Evolutionary conservation across 2,113 vertebrate genomes (phyloP).

Genomic region (Peucedramus taeniatus): DNA sequence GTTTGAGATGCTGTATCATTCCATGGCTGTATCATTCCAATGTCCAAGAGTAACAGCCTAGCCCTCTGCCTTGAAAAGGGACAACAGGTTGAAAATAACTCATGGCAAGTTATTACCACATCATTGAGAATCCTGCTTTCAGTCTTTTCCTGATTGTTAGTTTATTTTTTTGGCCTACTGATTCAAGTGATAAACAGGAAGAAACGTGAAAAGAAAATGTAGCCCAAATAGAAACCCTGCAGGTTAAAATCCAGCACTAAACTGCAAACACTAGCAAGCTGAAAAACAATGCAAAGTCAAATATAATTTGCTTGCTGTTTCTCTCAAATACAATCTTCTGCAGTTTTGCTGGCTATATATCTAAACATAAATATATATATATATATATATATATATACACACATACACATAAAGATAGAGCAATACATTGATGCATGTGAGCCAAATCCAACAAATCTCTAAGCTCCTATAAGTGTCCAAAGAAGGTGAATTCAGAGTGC

Average conservation of each 20-base stretch:
- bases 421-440: neutral
- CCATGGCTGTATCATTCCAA: neutral
- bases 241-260: neutral
- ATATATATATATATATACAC: fast-evolving
- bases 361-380: too few relatives aligned
- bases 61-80: neutral
- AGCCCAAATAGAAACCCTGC: neutral
- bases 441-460: neutral
- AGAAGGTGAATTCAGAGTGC: neutral
- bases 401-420: neutral
- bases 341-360: neutral
- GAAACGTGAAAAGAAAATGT: neutral
- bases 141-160: neutral
- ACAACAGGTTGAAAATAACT: neutral
- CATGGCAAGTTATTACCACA: neutral
- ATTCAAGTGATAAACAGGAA: neutral
- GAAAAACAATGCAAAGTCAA: neutral
- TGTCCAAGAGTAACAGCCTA: neutral
- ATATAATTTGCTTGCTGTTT: neutral
- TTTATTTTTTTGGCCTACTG: neutral
- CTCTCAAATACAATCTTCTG: neutral
- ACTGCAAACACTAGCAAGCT: neutral
- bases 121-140: neutral
- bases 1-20: neutral
- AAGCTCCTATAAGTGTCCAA: neutral